These are phyloP conservation scores for Coregonus suidteri DNA, from an alignment of 2,797 vertebrate genomes.

Conservation along the genomic window DNA sequence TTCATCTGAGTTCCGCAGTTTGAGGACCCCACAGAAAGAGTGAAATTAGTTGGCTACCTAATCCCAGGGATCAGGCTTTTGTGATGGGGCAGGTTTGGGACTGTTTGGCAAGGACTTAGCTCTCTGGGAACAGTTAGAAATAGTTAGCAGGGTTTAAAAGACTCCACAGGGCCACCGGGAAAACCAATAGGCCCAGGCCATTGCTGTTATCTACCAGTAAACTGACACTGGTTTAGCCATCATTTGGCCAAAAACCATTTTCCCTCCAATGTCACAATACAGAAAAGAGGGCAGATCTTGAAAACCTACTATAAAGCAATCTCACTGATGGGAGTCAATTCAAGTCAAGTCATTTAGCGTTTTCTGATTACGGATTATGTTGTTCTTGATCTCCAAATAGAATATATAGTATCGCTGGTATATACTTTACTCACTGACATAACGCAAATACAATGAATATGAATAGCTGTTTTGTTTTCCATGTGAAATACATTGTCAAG, in stretches of 20 bases:
- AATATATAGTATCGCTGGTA: too few species aligned
- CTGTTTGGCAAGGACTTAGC: slow-evolving; percentile 81
- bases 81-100: slow-evolving; percentile 78
- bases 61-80: slow-evolving; percentile 80
- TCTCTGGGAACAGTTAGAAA: slow-evolving; percentile 75
- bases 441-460: background rate
- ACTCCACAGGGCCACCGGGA: slow-evolving; percentile 62
- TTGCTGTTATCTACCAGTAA: slow-evolving; percentile 73
- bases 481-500: background rate
- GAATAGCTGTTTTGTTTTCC: background rate
- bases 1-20: slow-evolving; percentile 66
- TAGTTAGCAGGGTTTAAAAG: slow-evolving; percentile 75
- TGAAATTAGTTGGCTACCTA: slow-evolving; percentile 79
- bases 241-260: slow-evolving; percentile 55
- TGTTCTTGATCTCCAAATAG: background rate
- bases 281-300: slow-evolving; percentile 55
- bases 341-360: too few species aligned
- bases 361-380: background rate
- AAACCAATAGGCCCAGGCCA: slow-evolving; percentile 70
- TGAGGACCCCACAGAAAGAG: slow-evolving; percentile 83
- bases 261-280: slow-evolving; percentile 57
- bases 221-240: slow-evolving; percentile 74
- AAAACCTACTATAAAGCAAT: slow-evolving; percentile 57
- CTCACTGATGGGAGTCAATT: too few species aligned
- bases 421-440: background rate